These are phyloP conservation scores for Erebia palarica DNA, from an alignment of 2,888 invertebrate species.

Conservation along the genomic window DNA sequence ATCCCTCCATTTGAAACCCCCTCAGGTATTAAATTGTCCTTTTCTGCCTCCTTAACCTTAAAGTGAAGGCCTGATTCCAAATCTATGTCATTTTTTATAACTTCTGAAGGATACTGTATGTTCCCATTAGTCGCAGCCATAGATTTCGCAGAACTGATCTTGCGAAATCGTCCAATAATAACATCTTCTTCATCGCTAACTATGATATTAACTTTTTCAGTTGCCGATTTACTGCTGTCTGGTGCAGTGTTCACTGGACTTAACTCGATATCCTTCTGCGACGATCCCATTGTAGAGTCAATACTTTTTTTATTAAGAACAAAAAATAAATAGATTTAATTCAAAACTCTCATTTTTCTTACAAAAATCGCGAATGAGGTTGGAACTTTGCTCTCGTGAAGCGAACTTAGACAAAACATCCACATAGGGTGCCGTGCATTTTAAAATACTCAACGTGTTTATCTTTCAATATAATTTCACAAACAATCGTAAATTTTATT, in stretches of 20 bases:
- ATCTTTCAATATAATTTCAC: not conserved
- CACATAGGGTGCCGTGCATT: not conserved
- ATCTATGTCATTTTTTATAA: conserved; percentile 59
- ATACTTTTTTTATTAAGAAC: not conserved
- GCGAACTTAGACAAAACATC: not conserved
- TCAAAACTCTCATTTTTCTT: conserved; percentile 37
- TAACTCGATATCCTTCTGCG: conserved; percentile 72
- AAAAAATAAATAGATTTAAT: conserved; percentile 37
- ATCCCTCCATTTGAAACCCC: conserved; percentile 50
- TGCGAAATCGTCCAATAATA: conserved; percentile 77
- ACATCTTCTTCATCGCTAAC: conserved; percentile 73
- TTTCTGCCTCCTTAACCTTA: conserved; percentile 58
- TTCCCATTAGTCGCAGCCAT: conserved; percentile 80
- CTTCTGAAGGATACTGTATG: conserved; percentile 69
- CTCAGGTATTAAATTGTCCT: conserved; percentile 61
- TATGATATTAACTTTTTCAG: conserved; percentile 55
- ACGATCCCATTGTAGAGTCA: conserved; percentile 56
- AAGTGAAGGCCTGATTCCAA: conserved; percentile 69
- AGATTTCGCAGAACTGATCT: conserved; percentile 79
- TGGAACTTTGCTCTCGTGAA: not conserved
- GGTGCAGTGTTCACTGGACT: conserved; percentile 63
- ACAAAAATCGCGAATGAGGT: conserved; percentile 5
- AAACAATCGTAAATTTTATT: not conserved
- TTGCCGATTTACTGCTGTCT: conserved; percentile 45
- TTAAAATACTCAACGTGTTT: not conserved